Percentiles rank a stretch among this genome's conserved stretches.
phyloP scores from a whole-genome alignment of 2,888 invertebrate species.

The Hypselothyrea guttata region DNA sequence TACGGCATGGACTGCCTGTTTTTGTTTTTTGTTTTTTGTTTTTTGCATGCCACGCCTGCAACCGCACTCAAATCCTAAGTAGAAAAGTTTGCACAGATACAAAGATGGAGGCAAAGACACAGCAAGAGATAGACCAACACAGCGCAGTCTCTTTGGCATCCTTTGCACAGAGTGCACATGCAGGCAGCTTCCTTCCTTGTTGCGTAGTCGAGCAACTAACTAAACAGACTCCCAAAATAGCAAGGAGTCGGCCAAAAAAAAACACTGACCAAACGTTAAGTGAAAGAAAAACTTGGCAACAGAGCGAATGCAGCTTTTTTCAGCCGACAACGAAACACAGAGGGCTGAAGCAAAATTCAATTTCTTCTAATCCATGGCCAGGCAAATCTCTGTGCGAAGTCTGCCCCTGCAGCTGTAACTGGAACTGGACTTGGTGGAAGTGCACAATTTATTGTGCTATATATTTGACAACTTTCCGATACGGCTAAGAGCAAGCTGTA shows the following conservation, averaged over 20 bases:
- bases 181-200: conserved; percentile 17
- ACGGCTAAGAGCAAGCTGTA: conserved; percentile 44
- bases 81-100: conserved; percentile 53
- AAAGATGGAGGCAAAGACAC: conserved; percentile 24
- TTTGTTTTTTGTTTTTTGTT: conserved; percentile 24
- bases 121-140: not conserved
- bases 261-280: conserved; percentile 43
- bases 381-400: conserved; percentile 30
- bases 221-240: conserved; percentile 44
- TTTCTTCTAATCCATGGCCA: conserved; percentile 58
- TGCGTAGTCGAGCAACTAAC: conserved; percentile 58
- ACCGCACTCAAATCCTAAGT: conserved; percentile 65
- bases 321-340: conserved; percentile 13
- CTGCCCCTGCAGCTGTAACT: conserved; percentile 12
- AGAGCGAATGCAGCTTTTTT: conserved; percentile 34
- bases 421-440: conserved; percentile 33
- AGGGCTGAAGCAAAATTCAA: conserved; percentile 48
- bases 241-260: conserved; percentile 16
- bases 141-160: conserved; percentile 20
- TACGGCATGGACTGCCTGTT: conserved; percentile 9
- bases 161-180: not conserved
- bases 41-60: conserved; percentile 42
- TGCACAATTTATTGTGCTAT: conserved; percentile 57
- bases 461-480: conserved; percentile 46
- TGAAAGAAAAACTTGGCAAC: conserved; percentile 59